phyloP scores from a whole-genome alignment of 2,797 vertebrate genomes.

The Macropus fuliginosus region DNA sequence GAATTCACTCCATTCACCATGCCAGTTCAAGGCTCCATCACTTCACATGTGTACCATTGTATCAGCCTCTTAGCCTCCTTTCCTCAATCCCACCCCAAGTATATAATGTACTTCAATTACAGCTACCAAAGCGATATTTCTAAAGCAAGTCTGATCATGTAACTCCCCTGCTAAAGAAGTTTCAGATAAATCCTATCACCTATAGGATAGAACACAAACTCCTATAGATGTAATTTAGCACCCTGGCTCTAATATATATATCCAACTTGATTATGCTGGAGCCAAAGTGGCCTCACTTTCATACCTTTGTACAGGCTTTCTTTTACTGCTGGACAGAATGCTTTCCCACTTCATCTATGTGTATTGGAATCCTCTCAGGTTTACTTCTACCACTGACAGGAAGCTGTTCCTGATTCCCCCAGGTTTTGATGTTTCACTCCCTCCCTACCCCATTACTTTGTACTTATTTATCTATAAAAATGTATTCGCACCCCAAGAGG shows the following conservation, averaged over 20 bases:
- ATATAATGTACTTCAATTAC: background rate
- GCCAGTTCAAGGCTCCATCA: background rate
- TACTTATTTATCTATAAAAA: conserved; percentile 18
- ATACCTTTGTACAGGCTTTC: background rate
- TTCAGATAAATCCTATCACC: background rate
- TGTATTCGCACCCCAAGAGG: background rate
- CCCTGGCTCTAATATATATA: background rate
- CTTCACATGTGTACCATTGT: background rate
- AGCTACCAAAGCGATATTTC: background rate
- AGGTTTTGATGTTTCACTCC: background rate
- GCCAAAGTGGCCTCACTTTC: background rate
- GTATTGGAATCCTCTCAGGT: background rate
- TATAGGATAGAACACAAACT: background rate
- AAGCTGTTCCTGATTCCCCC: background rate
- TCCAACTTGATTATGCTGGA: background rate
- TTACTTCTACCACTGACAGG: conserved; percentile 1
- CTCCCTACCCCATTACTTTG: background rate
- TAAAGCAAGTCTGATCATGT: background rate
- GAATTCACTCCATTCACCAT: too few relatives aligned
- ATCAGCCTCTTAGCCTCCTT: background rate
- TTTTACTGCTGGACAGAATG: background rate
- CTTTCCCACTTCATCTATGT: background rate
- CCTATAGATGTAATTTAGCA: background rate
- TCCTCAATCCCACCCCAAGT: background rate
- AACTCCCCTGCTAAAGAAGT: background rate